Evolutionary conservation across 2,113 vertebrate species (phyloP).

Genomic region (Ciconia stormi): DNA sequence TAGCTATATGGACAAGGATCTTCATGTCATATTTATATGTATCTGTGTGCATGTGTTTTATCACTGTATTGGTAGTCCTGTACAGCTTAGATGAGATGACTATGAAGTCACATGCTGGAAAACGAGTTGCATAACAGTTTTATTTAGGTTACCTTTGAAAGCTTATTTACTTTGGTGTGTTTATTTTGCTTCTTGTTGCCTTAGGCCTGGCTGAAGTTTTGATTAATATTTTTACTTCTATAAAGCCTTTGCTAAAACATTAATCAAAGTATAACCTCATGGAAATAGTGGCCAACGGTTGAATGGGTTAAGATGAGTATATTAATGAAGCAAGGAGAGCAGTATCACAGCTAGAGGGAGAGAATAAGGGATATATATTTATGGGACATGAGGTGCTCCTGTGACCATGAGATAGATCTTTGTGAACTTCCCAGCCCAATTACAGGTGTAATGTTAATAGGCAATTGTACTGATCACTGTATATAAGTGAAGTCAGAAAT

Average conservation of each 20-base stretch:
- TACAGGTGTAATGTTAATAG: background rate
- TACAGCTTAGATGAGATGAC: background rate
- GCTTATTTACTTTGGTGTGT: background rate
- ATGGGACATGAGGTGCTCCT: background rate
- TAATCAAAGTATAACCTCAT: background rate
- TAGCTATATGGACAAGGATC: background rate
- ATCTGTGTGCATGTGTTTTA: background rate
- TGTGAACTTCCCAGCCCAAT: background rate
- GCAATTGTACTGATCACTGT: background rate
- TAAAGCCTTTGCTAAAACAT: background rate
- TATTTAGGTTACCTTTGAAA: background rate
- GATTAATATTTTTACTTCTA: background rate
- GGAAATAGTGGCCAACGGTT: background rate
- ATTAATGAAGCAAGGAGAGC: background rate
- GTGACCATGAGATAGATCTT: background rate
- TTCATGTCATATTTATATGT: background rate
- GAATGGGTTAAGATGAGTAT: background rate
- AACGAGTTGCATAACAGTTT: background rate
- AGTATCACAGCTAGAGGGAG: background rate
- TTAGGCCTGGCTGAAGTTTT: background rate
- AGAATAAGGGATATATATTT: background rate
- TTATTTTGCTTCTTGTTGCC: background rate
- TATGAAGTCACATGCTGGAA: background rate
- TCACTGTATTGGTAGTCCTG: fast-evolving
- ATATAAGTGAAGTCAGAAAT: background rate